Percentiles rank a stretch among this genome's conserved stretches.
Evolutionary conservation across 2,797 vertebrate genomes (phyloP).

Genomic region (Melanogrammus aeglefinus): DNA sequence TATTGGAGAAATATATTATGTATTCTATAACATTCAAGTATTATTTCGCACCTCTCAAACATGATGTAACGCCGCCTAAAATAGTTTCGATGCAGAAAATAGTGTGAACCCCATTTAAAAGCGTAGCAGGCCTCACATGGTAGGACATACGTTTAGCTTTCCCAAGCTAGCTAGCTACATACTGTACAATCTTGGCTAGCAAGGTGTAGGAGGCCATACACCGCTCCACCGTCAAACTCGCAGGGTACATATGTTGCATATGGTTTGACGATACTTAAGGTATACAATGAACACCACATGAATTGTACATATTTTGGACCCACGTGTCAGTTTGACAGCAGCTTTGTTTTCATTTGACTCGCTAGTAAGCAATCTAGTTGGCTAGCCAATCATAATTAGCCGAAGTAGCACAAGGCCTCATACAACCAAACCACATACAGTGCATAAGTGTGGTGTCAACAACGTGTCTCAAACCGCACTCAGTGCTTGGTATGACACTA

Average conservation of each 20-base stretch:
- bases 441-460: neutral
- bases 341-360: slow-evolving; percentile 20
- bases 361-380: neutral
- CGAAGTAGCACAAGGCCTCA: slow-evolving; percentile 3
- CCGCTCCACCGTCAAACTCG: neutral
- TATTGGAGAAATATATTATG: neutral
- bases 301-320: neutral
- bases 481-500: neutral
- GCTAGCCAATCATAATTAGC: neutral
- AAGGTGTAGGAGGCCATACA: neutral
- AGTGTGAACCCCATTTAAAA: neutral
- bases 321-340: slow-evolving; percentile 7
- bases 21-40: neutral
- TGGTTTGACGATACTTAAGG: neutral
- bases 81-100: neutral
- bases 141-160: neutral
- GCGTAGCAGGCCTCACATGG: slow-evolving; percentile 6
- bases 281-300: neutral
- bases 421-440: neutral
- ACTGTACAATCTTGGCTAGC: neutral
- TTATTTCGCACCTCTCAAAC: neutral
- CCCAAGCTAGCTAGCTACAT: neutral
- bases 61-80: neutral
- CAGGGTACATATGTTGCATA: neutral
- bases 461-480: neutral